These are phyloP conservation scores for Hemicrepidius hirtus DNA, from an alignment of 2,888 invertebrate genomes.

Conservation along the genomic window DNA sequence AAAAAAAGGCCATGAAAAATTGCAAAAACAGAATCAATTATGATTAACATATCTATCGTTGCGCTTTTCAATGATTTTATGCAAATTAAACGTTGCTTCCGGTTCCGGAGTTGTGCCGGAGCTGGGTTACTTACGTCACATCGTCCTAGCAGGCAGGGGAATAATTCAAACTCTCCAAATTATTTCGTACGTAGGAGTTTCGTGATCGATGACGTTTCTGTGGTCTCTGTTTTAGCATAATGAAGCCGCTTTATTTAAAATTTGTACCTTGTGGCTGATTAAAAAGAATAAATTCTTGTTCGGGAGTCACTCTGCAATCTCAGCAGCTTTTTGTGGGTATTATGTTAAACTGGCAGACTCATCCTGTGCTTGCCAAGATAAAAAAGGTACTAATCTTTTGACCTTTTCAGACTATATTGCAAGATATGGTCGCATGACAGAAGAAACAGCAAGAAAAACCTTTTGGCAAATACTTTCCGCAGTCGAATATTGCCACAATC, in stretches of 20 bases:
- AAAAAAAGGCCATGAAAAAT: slow-evolving; percentile 18
- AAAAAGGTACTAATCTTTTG: slow-evolving; percentile 23
- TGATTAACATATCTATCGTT: slow-evolving; percentile 24
- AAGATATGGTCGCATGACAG: slow-evolving; percentile 94
- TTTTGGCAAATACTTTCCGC: slow-evolving; percentile 98
- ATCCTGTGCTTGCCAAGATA: not conserved
- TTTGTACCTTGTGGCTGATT: slow-evolving; percentile 5
- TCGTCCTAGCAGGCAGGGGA: not conserved
- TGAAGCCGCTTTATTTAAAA: not conserved
- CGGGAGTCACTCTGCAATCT: not conserved
- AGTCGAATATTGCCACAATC: slow-evolving; percentile 96
- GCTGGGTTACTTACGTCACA: slow-evolving; percentile 10
- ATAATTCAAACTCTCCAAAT: slow-evolving; percentile 11
- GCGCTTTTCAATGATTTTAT: slow-evolving; percentile 38
- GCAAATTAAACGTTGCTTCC: slow-evolving; percentile 37
- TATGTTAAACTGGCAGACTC: slow-evolving; percentile 2
- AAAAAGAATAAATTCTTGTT: slow-evolving; percentile 2
- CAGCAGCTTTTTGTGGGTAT: slow-evolving; percentile 8
- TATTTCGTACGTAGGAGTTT: slow-evolving; percentile 22
- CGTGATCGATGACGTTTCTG: slow-evolving; percentile 26
- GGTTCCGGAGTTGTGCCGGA: slow-evolving; percentile 35
- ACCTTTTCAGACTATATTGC: slow-evolving; percentile 88
- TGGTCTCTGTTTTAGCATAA: slow-evolving; percentile 1
- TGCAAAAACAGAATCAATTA: slow-evolving; percentile 23
- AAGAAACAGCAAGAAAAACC: slow-evolving; percentile 91